A percentile compares a stretch with the other conserved stretches of the same genome.
Conservation (phyloP, 1,140 invertebrate genomes). For the Nymphalis io region DNA sequence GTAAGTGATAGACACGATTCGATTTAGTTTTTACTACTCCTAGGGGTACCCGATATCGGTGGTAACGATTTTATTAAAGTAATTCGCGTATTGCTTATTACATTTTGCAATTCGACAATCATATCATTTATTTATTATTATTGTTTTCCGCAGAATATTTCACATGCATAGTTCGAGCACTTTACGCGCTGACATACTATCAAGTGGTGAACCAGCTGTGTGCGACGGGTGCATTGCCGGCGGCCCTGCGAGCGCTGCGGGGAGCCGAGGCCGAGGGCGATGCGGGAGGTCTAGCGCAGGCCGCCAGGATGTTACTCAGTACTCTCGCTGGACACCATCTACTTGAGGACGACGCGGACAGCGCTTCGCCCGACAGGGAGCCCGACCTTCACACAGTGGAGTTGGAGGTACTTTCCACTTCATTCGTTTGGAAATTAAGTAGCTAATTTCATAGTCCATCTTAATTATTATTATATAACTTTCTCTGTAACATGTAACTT, state of each 20-base stretch:
- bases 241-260: constrained; percentile 52
- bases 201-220: constrained; percentile 89
- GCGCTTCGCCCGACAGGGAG: constrained; percentile 32
- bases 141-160: constrained; percentile 89
- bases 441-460: too few relatives aligned
- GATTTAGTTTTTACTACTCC: too few relatives aligned
- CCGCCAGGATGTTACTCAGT: constrained; percentile 51
- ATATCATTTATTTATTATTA: neutral
- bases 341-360: constrained; percentile 61
- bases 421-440: neutral
- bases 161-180: constrained; percentile 89
- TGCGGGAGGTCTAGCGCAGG: constrained; percentile 37
- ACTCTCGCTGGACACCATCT: constrained; percentile 58
- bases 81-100: neutral
- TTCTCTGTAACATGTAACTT: too few relatives aligned
- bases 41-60: too few relatives aligned
- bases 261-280: constrained; percentile 34
- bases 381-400: constrained; percentile 37
- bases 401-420: constrained; percentile 51
- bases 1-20: too few relatives aligned
- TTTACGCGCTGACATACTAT: constrained; percentile 94
- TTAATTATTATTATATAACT: too few relatives aligned
- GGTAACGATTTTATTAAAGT: too few relatives aligned
- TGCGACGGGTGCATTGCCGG: constrained; percentile 68
- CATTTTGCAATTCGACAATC: neutral